Evolutionary conservation across 2,113 vertebrate genomes (phyloP), one percentile per base, ranked within the genome.

Genomic region (Pelusios castaneus): DNA sequence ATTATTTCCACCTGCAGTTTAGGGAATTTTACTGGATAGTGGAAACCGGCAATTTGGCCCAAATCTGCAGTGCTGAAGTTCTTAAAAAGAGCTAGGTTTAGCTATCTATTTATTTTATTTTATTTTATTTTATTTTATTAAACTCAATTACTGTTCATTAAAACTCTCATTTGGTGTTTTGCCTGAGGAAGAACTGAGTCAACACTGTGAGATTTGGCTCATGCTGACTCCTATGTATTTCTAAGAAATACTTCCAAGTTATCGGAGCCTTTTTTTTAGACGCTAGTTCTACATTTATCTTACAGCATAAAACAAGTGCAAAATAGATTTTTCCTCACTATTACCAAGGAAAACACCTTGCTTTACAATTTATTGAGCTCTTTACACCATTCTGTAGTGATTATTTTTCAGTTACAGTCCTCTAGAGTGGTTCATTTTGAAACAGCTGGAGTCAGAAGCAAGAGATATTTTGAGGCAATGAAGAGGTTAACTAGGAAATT

Each of bases 401-500:
- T 95, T 19, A 7, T 56, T 95, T 96, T 87, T 94, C 41, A 88
- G 41, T 70, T 91, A 86, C 43, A 76, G 34, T 47, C 29, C 60
- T 43, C 51, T 77, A 17, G 41, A 82, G 49, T 70, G 25, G 58
- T 97, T 97, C 87, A 89, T 89, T 92, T 96, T 86, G 93, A 79
- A 91, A 83, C 84, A 78, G 80, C 80, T 95, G 58, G 38, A 94
- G 63, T 82, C 88, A 54, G 49, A 89, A 91, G 89, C 91, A 94
- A 80, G 87, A 85, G 34, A 58, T 77, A 55, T 89, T 92, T 79
- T 81, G 89, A 94, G 63, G 49, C 70, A 58, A 91, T 4, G 89
- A 95, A 96, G 87, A 89, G 84, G 96, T 98, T 98, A 97, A 97
- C 95, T 88, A 80, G 89, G 91, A 95, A 94, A 87, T 73, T 95